phyloP scores from a whole-genome alignment of 1,140 invertebrate genomes.

The Lethocerus indicus region DNA sequence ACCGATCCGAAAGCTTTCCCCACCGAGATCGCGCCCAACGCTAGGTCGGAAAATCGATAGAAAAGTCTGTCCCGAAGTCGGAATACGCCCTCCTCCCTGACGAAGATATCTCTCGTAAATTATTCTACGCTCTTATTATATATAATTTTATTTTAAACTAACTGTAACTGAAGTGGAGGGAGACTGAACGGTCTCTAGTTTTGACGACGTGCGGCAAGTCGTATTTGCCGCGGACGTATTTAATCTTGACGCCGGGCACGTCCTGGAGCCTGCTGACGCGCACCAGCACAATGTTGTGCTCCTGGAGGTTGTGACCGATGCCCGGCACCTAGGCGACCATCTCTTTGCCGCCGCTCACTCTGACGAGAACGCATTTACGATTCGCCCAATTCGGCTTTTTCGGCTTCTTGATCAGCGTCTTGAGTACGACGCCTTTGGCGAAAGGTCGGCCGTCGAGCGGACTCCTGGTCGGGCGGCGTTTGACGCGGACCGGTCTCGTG shows the following conservation, averaged over 20 bases:
- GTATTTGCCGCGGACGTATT: slow-evolving; percentile 83
- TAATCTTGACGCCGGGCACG: slow-evolving; percentile 86
- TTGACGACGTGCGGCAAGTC: slow-evolving; percentile 83
- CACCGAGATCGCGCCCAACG: too few relatives aligned
- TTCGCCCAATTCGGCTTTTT: slow-evolving; percentile 99
- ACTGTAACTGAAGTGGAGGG: too few relatives aligned
- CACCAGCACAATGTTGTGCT: slow-evolving; percentile 87
- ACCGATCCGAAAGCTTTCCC: too few relatives aligned
- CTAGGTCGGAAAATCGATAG: too few relatives aligned
- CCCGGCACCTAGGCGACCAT: slow-evolving; percentile 91
- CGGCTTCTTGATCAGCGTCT: slow-evolving; percentile 85
- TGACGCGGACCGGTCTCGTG: too few relatives aligned
- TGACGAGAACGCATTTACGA: slow-evolving; percentile 86
- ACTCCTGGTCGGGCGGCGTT: too few relatives aligned
- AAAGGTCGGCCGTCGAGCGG: slow-evolving; percentile 68
- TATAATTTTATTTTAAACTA: too few relatives aligned
- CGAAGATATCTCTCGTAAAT: too few relatives aligned
- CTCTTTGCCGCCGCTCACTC: slow-evolving; percentile 65
- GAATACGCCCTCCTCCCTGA: too few relatives aligned
- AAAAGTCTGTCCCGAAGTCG: too few relatives aligned
- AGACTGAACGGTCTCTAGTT: too few relatives aligned
- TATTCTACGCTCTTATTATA: too few relatives aligned
- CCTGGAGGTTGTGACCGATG: slow-evolving; percentile 83
- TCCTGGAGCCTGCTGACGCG: slow-evolving; percentile 70
- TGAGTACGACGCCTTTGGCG: slow-evolving; percentile 76